Evolutionary conservation across 1,140 invertebrate species (phyloP).

Genomic region (Pectinophora gossypiella): DNA sequence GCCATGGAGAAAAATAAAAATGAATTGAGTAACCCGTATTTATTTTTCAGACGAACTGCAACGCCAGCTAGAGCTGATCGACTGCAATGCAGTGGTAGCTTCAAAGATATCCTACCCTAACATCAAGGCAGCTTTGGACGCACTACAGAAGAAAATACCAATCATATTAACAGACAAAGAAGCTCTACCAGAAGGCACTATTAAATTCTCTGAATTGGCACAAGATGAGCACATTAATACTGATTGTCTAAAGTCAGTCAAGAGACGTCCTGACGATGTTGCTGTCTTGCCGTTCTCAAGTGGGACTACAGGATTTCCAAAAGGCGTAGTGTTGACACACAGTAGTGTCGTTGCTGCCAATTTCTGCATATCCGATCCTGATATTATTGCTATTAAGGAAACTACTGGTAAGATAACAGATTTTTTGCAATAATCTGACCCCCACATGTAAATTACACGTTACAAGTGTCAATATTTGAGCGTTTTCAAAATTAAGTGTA

Average conservation of each 20-base stretch:
- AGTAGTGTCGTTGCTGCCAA: conserved; percentile 76
- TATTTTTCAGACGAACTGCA: conserved; percentile 83
- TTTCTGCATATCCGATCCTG: conserved; percentile 55
- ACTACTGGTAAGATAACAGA: conserved; percentile 53
- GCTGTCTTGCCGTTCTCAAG: conserved; percentile 83
- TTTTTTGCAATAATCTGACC: too few relatives aligned
- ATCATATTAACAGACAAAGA: conserved; percentile 74
- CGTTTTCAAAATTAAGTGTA: too few relatives aligned
- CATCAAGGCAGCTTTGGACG: conserved; percentile 62
- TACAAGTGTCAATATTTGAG: too few relatives aligned
- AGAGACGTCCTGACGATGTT: conserved; percentile 67
- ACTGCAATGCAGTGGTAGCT: conserved; percentile 82
- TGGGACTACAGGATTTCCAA: conserved; percentile 92
- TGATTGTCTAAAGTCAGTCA: conserved; percentile 59
- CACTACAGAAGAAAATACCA: conserved; percentile 69
- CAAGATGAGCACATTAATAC: conserved; percentile 70
- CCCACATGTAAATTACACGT: too few relatives aligned
- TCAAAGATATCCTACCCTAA: conserved; percentile 71
- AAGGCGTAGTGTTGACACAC: conserved; percentile 90
- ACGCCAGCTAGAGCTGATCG: conserved; percentile 80
- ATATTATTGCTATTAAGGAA: conserved; percentile 48
- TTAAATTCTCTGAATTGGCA: conserved; percentile 77
- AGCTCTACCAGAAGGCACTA: conserved; percentile 71
- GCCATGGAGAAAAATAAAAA: too few relatives aligned
- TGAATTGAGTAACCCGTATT: too few relatives aligned